A percentile compares a stretch with the other conserved stretches of the same genome.
Conservation (phyloP, 2,113 vertebrate genomes). For the Lophius piscatorius region DNA sequence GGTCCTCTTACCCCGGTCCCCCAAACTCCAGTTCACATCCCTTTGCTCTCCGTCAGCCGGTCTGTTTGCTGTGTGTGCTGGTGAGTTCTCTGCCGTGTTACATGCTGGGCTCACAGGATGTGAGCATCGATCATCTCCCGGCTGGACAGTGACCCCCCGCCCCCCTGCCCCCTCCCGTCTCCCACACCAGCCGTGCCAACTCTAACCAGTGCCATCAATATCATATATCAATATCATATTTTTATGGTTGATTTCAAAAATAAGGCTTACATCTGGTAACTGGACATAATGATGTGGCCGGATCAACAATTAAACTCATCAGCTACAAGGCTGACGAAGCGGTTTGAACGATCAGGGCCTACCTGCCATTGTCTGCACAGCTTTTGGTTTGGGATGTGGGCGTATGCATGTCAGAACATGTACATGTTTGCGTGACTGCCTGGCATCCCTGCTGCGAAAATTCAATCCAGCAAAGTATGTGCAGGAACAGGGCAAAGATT, state of each 20-base stretch:
- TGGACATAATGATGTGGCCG: constrained; percentile 1
- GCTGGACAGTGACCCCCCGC: constrained; percentile 74
- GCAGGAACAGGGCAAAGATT: no score
- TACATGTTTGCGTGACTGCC: constrained; percentile 16
- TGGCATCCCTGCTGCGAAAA: constrained; percentile 10
- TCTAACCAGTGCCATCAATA: constrained; percentile 71
- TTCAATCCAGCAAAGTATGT: neutral
- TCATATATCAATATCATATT: constrained; percentile 12
- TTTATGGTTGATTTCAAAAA: no score
- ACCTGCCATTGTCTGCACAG: neutral
- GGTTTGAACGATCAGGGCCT: neutral
- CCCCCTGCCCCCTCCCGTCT: constrained; percentile 29
- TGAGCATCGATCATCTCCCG: constrained; percentile 80
- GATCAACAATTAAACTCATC: neutral
- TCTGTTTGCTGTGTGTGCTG: constrained; percentile 27
- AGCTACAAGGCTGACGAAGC: constrained; percentile 7
- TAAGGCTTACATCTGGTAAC: no score
- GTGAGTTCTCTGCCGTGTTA: constrained; percentile 57
- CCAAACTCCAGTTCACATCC: constrained; percentile 39
- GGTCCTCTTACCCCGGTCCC: constrained; percentile 26
- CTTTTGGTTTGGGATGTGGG: neutral
- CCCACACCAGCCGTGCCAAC: constrained; percentile 58
- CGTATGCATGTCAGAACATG: neutral
- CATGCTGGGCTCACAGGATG: constrained; percentile 75
- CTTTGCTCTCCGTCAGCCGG: constrained; percentile 4